These are phyloP conservation scores for Chiloscyllium plagiosum DNA, from an alignment of 2,113 vertebrate genomes.

Conservation along the genomic window DNA sequence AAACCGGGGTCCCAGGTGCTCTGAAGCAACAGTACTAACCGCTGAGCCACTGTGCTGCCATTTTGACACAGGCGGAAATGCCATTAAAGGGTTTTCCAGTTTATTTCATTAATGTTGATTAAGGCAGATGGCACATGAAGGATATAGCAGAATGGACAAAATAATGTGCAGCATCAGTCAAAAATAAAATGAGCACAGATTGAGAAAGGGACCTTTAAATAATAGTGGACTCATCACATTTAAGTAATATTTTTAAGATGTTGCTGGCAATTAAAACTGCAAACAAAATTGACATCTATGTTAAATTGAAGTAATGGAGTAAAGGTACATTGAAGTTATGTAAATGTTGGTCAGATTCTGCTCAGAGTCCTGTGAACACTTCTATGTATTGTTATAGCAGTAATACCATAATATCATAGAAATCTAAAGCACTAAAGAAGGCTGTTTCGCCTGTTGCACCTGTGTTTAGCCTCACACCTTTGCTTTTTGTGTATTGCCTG, in stretches of 20 bases:
- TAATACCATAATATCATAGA: too few relatives aligned
- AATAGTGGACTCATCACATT: slow-evolving; percentile 5
- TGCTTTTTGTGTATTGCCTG: too few relatives aligned
- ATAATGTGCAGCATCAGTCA: background rate
- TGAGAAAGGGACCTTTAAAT: background rate
- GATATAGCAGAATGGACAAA: background rate
- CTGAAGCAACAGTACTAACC: too few relatives aligned
- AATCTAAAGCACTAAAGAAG: too few relatives aligned
- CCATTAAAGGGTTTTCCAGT: background rate
- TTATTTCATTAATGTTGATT: background rate
- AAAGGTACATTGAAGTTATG: background rate
- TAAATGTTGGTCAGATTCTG: background rate
- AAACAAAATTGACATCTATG: background rate
- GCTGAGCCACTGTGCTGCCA: too few relatives aligned
- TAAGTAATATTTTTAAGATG: background rate
- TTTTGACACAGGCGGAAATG: background rate
- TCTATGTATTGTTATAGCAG: background rate
- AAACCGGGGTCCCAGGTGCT: too few relatives aligned
- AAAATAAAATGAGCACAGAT: background rate
- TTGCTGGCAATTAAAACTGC: background rate
- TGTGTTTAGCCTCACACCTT: too few relatives aligned
- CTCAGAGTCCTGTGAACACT: background rate
- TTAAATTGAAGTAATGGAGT: background rate
- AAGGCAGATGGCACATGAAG: background rate
- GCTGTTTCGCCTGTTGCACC: too few relatives aligned